Percentiles rank a stretch among this genome's conserved stretches.
Conservation (phyloP, 2,113 vertebrate genomes). For the Serilophus lunatus region DNA sequence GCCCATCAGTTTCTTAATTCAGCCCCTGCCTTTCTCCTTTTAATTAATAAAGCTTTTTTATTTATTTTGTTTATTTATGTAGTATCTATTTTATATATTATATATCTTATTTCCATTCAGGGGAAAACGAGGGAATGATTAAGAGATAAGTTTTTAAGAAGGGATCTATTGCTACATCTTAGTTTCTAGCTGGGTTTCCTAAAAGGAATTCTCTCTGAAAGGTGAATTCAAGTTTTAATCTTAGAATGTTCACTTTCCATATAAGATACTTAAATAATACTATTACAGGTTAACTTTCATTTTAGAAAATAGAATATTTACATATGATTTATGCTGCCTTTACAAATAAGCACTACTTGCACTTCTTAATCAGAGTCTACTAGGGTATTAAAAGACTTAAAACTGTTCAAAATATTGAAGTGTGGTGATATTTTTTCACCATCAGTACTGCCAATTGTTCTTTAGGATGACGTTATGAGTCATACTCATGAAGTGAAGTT, state of each 20-base stretch:
- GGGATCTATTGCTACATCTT: neutral
- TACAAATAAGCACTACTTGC: neutral
- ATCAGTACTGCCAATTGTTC: neutral
- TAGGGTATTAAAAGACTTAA: neutral
- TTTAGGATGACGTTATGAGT: neutral
- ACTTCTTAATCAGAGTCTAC: neutral
- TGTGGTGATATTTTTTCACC: neutral
- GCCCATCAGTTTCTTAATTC: neutral
- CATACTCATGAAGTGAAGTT: neutral
- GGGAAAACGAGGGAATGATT: neutral
- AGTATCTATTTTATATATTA: neutral
- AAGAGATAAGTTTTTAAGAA: neutral
- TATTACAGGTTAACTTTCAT: neutral
- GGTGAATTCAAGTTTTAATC: neutral
- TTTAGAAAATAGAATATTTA: neutral
- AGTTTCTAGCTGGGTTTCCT: neutral
- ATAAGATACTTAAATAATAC: neutral
- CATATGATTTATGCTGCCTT: neutral
- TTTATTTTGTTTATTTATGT: neutral
- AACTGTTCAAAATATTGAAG: neutral
- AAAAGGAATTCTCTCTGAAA: neutral
- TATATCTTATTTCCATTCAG: neutral
- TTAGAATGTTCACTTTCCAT: neutral
- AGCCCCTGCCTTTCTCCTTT: neutral
- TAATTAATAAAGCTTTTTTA: neutral